Conservation (phyloP, 2,113 vertebrate genomes). For the Megaptera novaeangliae region DNA sequence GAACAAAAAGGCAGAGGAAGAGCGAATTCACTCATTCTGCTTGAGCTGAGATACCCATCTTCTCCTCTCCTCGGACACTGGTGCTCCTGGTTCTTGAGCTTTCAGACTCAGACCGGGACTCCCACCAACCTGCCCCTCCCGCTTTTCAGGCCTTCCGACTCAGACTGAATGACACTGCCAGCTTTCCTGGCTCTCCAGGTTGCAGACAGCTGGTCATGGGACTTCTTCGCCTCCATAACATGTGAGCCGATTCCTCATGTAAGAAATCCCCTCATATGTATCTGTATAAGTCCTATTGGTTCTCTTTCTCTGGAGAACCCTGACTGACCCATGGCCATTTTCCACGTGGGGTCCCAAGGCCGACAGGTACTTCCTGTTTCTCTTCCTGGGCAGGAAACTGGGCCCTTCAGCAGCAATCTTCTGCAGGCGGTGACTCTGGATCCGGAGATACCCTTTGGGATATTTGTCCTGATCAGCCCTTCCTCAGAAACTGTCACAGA, state of each 20-base stretch:
- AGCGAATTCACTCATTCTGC: neutral
- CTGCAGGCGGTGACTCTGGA: too few relatives aligned
- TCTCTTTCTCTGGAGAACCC: neutral
- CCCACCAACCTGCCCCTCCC: neutral
- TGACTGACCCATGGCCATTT: neutral
- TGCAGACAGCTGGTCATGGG: neutral
- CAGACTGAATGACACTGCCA: neutral
- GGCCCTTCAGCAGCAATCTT: neutral
- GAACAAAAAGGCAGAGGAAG: neutral
- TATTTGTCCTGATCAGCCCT: neutral
- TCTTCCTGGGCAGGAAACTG: neutral
- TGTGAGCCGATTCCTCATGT: neutral
- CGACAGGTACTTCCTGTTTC: neutral
- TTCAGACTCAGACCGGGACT: neutral
- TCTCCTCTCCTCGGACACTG: neutral
- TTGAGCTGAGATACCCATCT: neutral
- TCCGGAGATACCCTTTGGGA: neutral
- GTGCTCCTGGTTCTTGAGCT: neutral
- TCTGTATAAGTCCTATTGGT: neutral
- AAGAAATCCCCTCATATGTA: neutral
- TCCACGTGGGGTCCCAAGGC: too few relatives aligned
- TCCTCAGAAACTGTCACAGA: neutral
- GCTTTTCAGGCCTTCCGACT: neutral
- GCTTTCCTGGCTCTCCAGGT: neutral
- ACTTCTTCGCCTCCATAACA: neutral